Conservation (phyloP, 2,113 vertebrate species). For the Mustelus asterias region DNA sequence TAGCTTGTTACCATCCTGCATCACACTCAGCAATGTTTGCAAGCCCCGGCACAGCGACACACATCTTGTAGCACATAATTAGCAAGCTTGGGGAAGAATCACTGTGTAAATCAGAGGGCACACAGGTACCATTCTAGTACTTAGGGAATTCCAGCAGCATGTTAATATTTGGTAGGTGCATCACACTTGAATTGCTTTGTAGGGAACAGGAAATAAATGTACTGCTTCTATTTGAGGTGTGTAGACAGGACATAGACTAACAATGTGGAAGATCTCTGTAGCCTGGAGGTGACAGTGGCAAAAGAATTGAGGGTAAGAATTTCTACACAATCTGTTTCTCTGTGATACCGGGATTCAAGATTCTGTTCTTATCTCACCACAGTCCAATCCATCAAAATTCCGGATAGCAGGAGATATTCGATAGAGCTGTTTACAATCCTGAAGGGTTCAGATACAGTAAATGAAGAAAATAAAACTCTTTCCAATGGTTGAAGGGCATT, state of each 20-base stretch:
- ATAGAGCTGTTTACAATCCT: too few species aligned
- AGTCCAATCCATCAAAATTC: not conserved
- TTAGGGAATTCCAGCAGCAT: not conserved
- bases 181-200: not conserved
- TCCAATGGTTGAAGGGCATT: too few species aligned
- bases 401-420: too few species aligned
- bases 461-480: too few species aligned
- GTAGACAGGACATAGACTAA: not conserved
- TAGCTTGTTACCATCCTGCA: not conserved
- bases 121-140: not conserved
- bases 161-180: not conserved
- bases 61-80: not conserved
- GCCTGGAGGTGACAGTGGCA: not conserved
- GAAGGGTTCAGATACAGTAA: too few species aligned
- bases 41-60: not conserved
- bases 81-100: too few species aligned
- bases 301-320: not conserved
- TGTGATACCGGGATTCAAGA: not conserved
- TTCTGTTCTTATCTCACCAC: not conserved
- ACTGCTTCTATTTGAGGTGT: not conserved
- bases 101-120: not conserved
- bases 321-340: not conserved
- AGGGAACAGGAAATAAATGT: not conserved
- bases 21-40: not conserved
- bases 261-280: not conserved